Base-by-base conservation (phyloP, 2,797 vertebrate species). In the Hylomyscus alleni region DNA sequence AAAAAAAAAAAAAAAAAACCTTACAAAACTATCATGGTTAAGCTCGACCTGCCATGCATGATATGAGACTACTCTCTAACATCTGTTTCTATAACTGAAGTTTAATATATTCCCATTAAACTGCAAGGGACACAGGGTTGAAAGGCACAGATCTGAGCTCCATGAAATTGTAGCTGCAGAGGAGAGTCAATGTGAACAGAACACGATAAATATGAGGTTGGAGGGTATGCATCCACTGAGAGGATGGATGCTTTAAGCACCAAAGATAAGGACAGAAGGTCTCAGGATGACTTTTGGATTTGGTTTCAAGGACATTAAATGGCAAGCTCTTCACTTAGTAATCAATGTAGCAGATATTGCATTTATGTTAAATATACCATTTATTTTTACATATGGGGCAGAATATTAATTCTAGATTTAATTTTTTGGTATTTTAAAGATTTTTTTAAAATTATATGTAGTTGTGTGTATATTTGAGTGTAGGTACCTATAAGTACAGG, bases 21-120 rank as follows among this genome's bases (percentile, higher is more conserved):
- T 60, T 82, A 62, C 47, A 52, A 76, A 97, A 82, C 60, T 7
- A 17, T 60, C 40, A 91, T 7, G 22, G 85, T 29, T 82, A 88
- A 90, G 44, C 82, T 90, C 7, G 3, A 80, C 58, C 75, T 34
- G 1, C 31, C 69, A 56, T 4, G 34, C 8, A 78, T 22, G 37
- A 69, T 4, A 4, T 56, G 78, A 85, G 9, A 26, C 69, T 54
- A 34, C 85, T 81, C 52, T 83, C 78, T 0, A 77, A 87, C 92
- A 92, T 81, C 92, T 95, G 95, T 58, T 82, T 95, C 95, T 92
- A 19, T 85, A 85, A 93, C 72, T 88, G 77, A 77, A 73, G 77
- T 44, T 93, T 87, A 87, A 77, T 47, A n/a, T 92, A 67, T 56
- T 91, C 82, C 96, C 73, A 78, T 89, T 56, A 90, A 94, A 91